Percentiles rank a stretch among this genome's conserved stretches.
These are phyloP conservation scores for Drosophila novamexicana DNA, from an alignment of 1,140 invertebrate species.

Conservation along the genomic window DNA sequence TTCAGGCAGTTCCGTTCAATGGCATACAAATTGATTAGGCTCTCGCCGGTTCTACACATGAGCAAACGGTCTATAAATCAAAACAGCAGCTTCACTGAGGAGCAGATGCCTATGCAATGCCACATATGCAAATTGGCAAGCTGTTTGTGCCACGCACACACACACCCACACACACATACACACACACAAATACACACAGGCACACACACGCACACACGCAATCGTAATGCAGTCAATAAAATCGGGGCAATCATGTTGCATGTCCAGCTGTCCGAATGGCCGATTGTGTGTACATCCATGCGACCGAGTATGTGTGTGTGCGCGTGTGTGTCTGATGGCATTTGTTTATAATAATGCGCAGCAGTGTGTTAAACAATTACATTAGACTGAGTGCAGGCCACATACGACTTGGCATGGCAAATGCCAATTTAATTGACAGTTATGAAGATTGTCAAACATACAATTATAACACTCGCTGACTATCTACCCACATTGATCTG, in stretches of 20 bases:
- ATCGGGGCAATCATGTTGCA: slow-evolving; percentile 60
- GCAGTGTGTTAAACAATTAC: slow-evolving; percentile 79
- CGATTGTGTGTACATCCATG: neutral
- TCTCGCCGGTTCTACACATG: slow-evolving; percentile 7
- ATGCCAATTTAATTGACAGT: slow-evolving; percentile 80
- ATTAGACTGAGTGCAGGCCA: slow-evolving; percentile 44
- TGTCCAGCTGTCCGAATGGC: slow-evolving; percentile 33
- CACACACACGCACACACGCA: slow-evolving; percentile 1
- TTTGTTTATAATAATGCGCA: slow-evolving; percentile 79
- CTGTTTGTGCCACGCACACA: slow-evolving; percentile 18
- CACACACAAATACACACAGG: neutral
- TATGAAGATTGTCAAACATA: slow-evolving; percentile 83
- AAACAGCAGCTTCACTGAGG: slow-evolving; percentile 22
- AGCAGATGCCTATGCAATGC: neutral
- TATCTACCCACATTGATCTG: slow-evolving; percentile 65
- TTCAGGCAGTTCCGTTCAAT: slow-evolving; percentile 17
- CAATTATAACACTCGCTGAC: slow-evolving; percentile 75
- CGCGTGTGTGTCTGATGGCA: slow-evolving; percentile 29
- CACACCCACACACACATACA: neutral
- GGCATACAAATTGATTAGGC: slow-evolving; percentile 47
- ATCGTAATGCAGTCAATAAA: slow-evolving; percentile 71
- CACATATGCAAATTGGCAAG: slow-evolving; percentile 45
- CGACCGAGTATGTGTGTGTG: neutral
- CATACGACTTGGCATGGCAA: slow-evolving; percentile 37
- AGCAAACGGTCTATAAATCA: slow-evolving; percentile 35